These are phyloP conservation scores for Cataglyphis rosenhaueri DNA, from an alignment of 2,888 invertebrate species.

Conservation along the genomic window DNA sequence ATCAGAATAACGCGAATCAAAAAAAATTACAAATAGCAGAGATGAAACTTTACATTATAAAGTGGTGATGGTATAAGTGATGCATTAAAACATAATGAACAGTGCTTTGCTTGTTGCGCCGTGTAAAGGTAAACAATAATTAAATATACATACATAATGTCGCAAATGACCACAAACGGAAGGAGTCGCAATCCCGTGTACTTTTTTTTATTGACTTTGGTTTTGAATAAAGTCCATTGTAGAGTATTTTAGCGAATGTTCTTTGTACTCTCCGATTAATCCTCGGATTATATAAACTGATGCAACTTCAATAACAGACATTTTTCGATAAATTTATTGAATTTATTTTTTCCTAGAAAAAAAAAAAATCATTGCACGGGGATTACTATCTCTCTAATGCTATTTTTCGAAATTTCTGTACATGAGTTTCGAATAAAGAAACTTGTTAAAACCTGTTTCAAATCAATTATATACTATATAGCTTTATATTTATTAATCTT, in stretches of 20 bases:
- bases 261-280: neutral
- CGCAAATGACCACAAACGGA: neutral
- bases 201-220: conserved; percentile 20
- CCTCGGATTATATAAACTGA: conserved; percentile 5
- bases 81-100: conserved; percentile 29
- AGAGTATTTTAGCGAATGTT: conserved; percentile 1
- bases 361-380: neutral
- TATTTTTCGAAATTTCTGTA: neutral
- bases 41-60: conserved; percentile 1
- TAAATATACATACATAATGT: neutral
- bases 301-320: neutral
- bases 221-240: conserved; percentile 12
- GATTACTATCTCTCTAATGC: neutral
- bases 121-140: conserved; percentile 6
- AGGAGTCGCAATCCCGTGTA: neutral
- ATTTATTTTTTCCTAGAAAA: neutral
- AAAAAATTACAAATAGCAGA: neutral
- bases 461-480: neutral
- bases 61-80: neutral
- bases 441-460: neutral
- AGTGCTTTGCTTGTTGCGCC: neutral
- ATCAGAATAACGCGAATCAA: neutral
- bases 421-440: neutral
- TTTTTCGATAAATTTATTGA: neutral
- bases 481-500: conserved; percentile 3